Conservation (phyloP, 53 echinoderm and acorn worm genomes). For the Holothuria leucospilota region DNA sequence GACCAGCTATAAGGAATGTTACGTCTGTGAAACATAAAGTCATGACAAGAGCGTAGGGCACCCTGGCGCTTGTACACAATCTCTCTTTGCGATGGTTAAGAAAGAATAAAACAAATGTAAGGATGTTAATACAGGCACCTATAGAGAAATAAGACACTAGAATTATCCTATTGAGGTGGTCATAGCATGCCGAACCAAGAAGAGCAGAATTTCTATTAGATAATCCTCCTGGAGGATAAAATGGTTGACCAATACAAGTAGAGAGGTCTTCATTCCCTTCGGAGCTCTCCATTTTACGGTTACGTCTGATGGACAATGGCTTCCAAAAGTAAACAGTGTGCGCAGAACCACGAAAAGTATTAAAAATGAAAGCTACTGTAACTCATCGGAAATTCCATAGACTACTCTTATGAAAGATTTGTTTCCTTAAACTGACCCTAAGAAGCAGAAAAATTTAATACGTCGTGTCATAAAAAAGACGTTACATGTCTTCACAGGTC, state of each 20-base stretch:
- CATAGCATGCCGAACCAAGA: not conserved
- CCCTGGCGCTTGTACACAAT: conserved; percentile 63
- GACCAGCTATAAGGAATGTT: conserved; percentile 70
- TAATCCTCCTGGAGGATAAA: conserved; percentile 32
- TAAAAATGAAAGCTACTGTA: no score
- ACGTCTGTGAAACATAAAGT: conserved; percentile 81
- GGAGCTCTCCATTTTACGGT: no score
- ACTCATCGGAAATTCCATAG: no score
- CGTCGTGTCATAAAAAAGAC: no score
- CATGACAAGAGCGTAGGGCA: conserved; percentile 77
- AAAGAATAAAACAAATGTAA: conserved; percentile 65
- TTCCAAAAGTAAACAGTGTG: no score
- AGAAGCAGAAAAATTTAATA: no score
- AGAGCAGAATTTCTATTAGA: not conserved
- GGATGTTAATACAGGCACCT: conserved; percentile 66
- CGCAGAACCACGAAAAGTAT: no score
- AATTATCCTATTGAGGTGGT: conserved; percentile 1
- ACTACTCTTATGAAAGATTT: no score
- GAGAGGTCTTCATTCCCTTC: no score
- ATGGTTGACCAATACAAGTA: conserved; percentile 29
- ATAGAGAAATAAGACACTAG: conserved; percentile 41
- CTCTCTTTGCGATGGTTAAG: conserved; percentile 60
- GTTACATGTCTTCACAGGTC: no score
- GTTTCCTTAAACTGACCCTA: no score
- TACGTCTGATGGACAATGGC: no score